phyloP scores from a whole-genome alignment of 2,888 invertebrate species.

The Campaea margaritaria region DNA sequence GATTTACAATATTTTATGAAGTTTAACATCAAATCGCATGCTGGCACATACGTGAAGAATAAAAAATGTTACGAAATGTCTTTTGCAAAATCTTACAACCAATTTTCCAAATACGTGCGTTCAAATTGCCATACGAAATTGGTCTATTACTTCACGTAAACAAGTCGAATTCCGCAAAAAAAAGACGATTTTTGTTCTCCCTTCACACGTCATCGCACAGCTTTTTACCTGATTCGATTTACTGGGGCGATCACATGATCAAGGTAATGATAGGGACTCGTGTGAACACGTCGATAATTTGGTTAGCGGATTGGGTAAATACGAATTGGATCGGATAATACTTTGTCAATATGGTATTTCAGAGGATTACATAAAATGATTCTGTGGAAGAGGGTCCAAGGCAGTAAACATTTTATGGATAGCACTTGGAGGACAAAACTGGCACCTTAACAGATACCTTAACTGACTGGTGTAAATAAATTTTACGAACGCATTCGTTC shows the following conservation, averaged over 20 bases:
- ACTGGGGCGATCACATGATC: conserved; percentile 15
- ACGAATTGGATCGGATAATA: conserved; percentile 17
- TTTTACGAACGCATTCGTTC: too few relatives aligned
- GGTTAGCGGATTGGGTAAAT: conserved; percentile 18
- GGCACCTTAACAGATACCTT: too few relatives aligned
- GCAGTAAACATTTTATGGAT: too few relatives aligned
- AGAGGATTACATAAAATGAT: not conserved
- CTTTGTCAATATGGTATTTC: conserved; percentile 10
- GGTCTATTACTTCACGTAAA: conserved; percentile 29
- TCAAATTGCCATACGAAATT: conserved; percentile 26
- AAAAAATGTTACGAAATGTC: not conserved
- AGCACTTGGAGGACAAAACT: too few relatives aligned
- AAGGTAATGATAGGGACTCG: conserved; percentile 19
- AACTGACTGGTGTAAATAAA: too few relatives aligned
- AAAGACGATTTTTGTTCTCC: conserved; percentile 5
- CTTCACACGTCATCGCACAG: conserved; percentile 22
- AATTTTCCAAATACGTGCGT: conserved; percentile 16
- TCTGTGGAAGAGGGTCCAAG: too few relatives aligned
- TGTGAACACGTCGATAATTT: conserved; percentile 20
- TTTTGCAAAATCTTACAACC: conserved; percentile 5
- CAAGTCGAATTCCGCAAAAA: conserved; percentile 17
- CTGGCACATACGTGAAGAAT: too few relatives aligned
- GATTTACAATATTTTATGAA: too few relatives aligned
- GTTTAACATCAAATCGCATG: too few relatives aligned
- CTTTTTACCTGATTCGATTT: conserved; percentile 30